Base-by-base conservation (phyloP, 2,888 invertebrate genomes). In the Timandra comae region DNA sequence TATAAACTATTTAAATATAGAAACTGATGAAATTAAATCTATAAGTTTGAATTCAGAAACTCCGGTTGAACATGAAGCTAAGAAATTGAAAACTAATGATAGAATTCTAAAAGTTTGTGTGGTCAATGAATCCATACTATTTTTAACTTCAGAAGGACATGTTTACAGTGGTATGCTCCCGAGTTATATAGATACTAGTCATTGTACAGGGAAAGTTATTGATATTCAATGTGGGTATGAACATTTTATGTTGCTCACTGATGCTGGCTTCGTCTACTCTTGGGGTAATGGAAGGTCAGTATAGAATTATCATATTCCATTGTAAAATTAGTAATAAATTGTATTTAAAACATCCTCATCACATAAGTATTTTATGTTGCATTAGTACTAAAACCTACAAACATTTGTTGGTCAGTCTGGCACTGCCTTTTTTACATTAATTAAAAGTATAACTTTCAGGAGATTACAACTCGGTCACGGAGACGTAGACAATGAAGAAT, bases 381-480 rank as follows among this genome's bases (percentile, higher is more conserved):
- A n/a, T n/a, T n/a, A n/a, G n/a, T n/a, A n/a, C n/a, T n/a, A n/a
- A n/a, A n/a, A n/a, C n/a, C n/a, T n/a, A n/a, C n/a, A n/a, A n/a
- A n/a, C n/a, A n/a, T n/a, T n/a, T n/a, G n/a, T n/a, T n/a, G n/a
- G n/a, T n/a, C n/a, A n/a, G n/a, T n/a, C n/a, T n/a, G n/a, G n/a
- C n/a, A n/a, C n/a, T n/a, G n/a, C n/a, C n/a, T n/a, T n/a, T n/a
- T n/a, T n/a, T n/a, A n/a, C n/a, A n/a, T n/a, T n/a, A n/a, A n/a
- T n/a, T n/a, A n/a, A n/a, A n/a, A n/a, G n/a, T n/a, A n/a, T n/a
- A n/a, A n/a, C n/a, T 84, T 84, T 38, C 58, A 97, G 96, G 61
- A 91, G 95, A 37, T 93, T 97, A 13, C 97, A 97, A 73, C 78
- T 97, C 27, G 97, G 97, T 0, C 92, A 93, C 71, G 92, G 91